A percentile compares a stretch with the other conserved stretches of the same genome.
Conservation (phyloP, 2,888 invertebrate genomes). For the Sturmia bella region DNA sequence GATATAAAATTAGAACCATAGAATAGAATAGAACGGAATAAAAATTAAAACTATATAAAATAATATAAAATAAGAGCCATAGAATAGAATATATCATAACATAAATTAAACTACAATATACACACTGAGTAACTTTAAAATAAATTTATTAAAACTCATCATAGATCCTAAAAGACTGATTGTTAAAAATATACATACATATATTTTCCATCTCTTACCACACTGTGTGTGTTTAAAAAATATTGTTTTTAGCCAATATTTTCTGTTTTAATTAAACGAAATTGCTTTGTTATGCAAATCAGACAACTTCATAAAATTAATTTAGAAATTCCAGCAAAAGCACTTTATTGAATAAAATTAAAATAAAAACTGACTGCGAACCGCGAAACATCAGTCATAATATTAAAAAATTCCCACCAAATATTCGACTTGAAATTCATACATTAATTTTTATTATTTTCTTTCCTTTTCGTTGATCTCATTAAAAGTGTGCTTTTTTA, state of each 20-base stretch:
- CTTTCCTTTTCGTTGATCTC: neutral
- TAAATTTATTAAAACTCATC: too few relatives aligned
- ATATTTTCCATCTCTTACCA: neutral
- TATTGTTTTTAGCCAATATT: neutral
- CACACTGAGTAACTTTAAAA: too few relatives aligned
- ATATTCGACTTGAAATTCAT: constrained; percentile 3
- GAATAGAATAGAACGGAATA: too few relatives aligned
- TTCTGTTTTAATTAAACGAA: neutral
- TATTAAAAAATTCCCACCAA: neutral
- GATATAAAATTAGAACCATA: too few relatives aligned
- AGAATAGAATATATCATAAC: too few relatives aligned
- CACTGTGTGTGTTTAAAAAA: neutral
- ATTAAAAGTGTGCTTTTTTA: too few relatives aligned
- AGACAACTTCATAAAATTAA: constrained; percentile 25
- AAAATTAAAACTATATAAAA: too few relatives aligned
- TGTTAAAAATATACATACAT: too few relatives aligned
- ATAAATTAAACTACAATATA: too few relatives aligned
- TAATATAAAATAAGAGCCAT: too few relatives aligned
- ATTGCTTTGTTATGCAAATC: constrained; percentile 52
- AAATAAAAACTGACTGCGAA: constrained; percentile 13
- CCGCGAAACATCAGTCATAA: neutral
- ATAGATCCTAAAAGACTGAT: too few relatives aligned
- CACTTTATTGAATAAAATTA: constrained; percentile 28
- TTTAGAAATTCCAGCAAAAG: constrained; percentile 12
- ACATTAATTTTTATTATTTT: constrained; percentile 7